These are phyloP conservation scores for Gnathonemus longibarbis DNA, from an alignment of 2,113 vertebrate genomes.

Conservation along the genomic window DNA sequence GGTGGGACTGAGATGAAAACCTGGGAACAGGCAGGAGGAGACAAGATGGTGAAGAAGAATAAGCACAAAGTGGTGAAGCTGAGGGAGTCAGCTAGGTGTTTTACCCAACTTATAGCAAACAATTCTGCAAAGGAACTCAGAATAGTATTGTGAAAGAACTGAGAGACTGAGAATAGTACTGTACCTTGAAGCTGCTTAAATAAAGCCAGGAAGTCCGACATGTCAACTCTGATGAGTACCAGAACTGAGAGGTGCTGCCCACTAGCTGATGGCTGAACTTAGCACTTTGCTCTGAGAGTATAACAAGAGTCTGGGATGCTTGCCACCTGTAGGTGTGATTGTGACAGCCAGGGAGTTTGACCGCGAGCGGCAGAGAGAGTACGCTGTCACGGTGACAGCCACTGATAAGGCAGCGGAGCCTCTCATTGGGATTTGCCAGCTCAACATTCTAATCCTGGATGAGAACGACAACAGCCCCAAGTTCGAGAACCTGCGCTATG, in stretches of 20 bases:
- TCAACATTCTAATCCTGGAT: constrained; percentile 77
- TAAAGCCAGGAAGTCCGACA: not conserved
- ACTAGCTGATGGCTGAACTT: not conserved
- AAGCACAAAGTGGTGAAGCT: not conserved
- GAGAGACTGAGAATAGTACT: not conserved
- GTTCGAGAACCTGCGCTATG: constrained; percentile 84
- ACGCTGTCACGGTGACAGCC: constrained; percentile 76
- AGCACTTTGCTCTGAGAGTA: not conserved
- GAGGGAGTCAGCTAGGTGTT: not conserved
- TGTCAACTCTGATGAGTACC: not conserved
- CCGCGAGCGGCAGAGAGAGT: constrained; percentile 77
- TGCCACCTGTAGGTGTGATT: constrained; percentile 60
- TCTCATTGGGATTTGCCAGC: constrained; percentile 79
- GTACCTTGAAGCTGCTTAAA: not conserved
- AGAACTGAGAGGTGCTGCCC: not conserved
- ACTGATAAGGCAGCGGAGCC: constrained; percentile 79
- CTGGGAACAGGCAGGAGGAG: not conserved
- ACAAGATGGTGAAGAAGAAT: not conserved
- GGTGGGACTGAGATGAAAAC: not conserved
- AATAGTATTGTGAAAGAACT: not conserved
- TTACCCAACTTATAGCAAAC: not conserved
- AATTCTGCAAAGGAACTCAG: not conserved
- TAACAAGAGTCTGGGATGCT: not conserved
- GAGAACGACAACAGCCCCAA: constrained; percentile 84
- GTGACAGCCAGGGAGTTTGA: constrained; percentile 75